Conservation (phyloP, 2,888 invertebrate species). For the Apamea crenata region DNA sequence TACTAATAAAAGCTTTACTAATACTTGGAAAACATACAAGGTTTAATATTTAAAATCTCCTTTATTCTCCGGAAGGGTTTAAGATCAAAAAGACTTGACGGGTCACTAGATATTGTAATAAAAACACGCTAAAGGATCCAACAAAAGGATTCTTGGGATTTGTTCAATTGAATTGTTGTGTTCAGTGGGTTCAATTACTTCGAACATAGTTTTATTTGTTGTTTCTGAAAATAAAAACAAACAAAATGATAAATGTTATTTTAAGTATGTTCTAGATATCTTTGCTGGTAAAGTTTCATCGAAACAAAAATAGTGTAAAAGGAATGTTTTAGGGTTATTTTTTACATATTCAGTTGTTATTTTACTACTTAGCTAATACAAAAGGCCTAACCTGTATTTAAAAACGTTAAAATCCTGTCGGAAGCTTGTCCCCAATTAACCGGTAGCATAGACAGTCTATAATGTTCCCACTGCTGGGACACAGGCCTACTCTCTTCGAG, state of each 20-base stretch:
- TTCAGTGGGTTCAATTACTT: slow-evolving; percentile 35
- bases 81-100: slow-evolving; percentile 40
- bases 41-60: slow-evolving; percentile 12
- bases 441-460: no score
- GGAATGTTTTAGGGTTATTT: background rate
- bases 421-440: background rate
- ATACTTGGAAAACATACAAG: background rate
- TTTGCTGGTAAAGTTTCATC: background rate
- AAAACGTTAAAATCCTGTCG: background rate
- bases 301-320: background rate
- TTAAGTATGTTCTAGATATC: background rate
- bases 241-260: background rate
- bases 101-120: slow-evolving; percentile 49
- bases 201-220: slow-evolving; percentile 20
- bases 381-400: background rate
- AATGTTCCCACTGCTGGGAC: no score
- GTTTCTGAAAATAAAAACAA: background rate
- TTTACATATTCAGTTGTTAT: background rate
- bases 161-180: slow-evolving; percentile 44
- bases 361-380: background rate
- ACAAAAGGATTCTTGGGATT: slow-evolving; percentile 39
- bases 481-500: no score
- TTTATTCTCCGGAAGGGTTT: slow-evolving; percentile 3
- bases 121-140: slow-evolving; percentile 22
- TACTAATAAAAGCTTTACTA: background rate